These are phyloP conservation scores for Smithornis capensis DNA, from an alignment of 2,113 vertebrate species.

Conservation along the genomic window DNA sequence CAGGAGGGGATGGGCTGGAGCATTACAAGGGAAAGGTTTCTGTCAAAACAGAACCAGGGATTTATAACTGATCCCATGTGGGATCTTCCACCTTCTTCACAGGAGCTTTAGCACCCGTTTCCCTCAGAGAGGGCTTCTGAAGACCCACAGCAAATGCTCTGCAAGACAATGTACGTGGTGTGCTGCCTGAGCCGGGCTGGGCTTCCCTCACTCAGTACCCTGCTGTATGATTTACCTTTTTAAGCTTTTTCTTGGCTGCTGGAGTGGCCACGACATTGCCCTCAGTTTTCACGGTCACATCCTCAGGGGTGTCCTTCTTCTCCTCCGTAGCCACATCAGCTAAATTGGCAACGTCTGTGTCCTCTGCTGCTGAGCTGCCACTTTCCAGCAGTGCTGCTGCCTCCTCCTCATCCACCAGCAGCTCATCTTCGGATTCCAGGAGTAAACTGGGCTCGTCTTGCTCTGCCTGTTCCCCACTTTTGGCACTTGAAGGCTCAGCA, in stretches of 20 bases:
- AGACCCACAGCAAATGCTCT: not conserved
- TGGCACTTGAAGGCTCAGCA: constrained; percentile 61
- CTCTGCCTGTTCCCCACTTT: constrained; percentile 71
- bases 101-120: not conserved
- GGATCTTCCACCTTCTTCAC: not conserved
- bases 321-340: constrained; percentile 69
- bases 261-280: constrained; percentile 41
- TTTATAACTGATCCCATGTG: not conserved
- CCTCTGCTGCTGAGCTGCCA: constrained; percentile 79
- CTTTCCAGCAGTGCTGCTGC: constrained; percentile 80
- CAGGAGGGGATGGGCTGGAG: not conserved
- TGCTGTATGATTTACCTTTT: constrained; percentile 66
- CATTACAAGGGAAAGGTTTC: not conserved
- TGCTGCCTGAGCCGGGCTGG: not conserved
- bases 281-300: constrained; percentile 65
- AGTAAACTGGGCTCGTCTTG: constrained; percentile 73
- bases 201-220: not conserved
- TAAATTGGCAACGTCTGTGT: constrained; percentile 75
- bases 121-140: not conserved
- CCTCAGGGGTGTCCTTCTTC: constrained; percentile 72
- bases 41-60: not conserved
- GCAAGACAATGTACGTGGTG: rapidly evolving
- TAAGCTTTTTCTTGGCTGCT: constrained; percentile 75
- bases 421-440: constrained; percentile 78
- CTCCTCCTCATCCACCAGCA: constrained; percentile 80